Evolutionary conservation across 2,113 vertebrate species (phyloP).

Genomic region (Edolisoma coerulescens): DNA sequence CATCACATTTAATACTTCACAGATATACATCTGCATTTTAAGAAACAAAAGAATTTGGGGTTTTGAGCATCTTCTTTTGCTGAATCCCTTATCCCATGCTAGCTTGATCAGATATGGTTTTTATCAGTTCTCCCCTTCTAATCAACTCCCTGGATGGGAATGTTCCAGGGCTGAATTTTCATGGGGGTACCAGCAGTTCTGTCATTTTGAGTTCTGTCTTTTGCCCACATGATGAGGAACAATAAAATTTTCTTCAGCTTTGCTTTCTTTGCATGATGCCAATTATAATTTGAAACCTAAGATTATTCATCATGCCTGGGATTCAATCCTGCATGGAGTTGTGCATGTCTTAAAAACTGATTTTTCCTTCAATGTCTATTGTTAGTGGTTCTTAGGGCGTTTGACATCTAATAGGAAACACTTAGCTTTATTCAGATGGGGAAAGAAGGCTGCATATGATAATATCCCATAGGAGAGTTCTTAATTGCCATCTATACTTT

Average conservation of each 20-base stretch:
- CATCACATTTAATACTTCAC: background rate
- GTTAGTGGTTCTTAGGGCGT: background rate
- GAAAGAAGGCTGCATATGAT: background rate
- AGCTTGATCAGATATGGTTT: background rate
- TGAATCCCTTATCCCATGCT: background rate
- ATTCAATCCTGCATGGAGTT: background rate
- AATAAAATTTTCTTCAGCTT: background rate
- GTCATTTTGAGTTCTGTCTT: background rate
- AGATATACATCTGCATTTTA: background rate
- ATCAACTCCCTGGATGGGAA: background rate
- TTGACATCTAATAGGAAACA: background rate
- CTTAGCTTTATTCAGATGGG: background rate
- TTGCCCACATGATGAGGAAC: background rate
- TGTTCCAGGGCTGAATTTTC: background rate
- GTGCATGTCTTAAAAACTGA: background rate
- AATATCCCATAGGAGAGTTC: background rate
- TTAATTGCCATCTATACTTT: conserved; percentile 31
- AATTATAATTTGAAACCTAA: background rate
- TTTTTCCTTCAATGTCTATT: background rate
- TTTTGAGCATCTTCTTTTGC: background rate
- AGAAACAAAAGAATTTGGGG: background rate
- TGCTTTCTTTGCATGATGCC: background rate
- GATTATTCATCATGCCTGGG: background rate
- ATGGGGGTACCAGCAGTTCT: background rate
- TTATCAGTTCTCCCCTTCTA: background rate